Evolutionary conservation across 1,140 invertebrate genomes (phyloP), one percentile per base, ranked within the genome.

Genomic region (Whitmania pigra): DNA sequence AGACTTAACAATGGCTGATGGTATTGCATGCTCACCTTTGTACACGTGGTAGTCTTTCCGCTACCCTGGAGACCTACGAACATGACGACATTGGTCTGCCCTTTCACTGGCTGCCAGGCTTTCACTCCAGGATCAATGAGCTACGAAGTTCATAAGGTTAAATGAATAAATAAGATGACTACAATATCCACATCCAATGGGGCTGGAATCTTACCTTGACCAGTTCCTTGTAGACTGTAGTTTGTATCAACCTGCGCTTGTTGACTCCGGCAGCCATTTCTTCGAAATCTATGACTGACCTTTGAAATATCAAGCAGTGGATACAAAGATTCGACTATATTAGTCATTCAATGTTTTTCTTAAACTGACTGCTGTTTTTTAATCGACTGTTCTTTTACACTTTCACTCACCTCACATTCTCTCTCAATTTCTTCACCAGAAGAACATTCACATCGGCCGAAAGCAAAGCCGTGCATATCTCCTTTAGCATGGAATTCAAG

Each of bases 181-280:
- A 36, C 31, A 36, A 36, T 36, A 36, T 36, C 6, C 43, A 49
- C 13, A 11, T 49, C 43, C 43, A 49, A 15, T 49, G 9, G 43
- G 11, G 13, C 13, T 49, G 43, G 0, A 17, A 11, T 5, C 13
- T 49, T 84, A 94, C 91, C 85, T 98, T 99, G 9, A 99, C 91
- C 57, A 99, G 87, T 85, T 99, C 96, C 82, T 96, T 94, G 80
- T 97, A 99, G 2, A 99, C 96, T 73, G 94, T 94, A 75, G 91
- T 95, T 81, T 99, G 95, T 78, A 99, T 99, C 91, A 99, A 96
- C 69, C 94, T 85, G 36, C 96, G 85, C 80, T 99, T 99, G 82
- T 99, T 99, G 31, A 99, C 87, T 25, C 97, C 97, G 67, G 92
- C 94, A 79, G 94, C 94, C 94, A 99, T 99, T 80, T 99, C 97